These are phyloP conservation scores for Taeniopygia guttata DNA, from an alignment of 2,797 vertebrate genomes.

Conservation along the genomic window DNA sequence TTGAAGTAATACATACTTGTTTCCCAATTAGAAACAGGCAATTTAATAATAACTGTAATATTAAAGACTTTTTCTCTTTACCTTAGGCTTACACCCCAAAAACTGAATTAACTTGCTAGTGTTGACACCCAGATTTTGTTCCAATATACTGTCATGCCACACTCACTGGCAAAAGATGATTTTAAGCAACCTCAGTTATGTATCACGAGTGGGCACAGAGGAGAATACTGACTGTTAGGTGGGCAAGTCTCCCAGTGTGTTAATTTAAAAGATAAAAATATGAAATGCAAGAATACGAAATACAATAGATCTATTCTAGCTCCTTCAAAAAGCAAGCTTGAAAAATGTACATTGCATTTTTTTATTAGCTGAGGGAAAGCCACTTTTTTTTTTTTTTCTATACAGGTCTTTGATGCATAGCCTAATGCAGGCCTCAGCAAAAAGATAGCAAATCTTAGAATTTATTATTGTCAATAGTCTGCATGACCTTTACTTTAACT, in stretches of 20 bases:
- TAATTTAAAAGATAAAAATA: slow-evolving; percentile 26
- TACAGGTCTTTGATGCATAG: slow-evolving; percentile 67
- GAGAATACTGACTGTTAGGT: not conserved
- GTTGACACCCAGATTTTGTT: slow-evolving; percentile 21
- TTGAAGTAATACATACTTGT: not conserved
- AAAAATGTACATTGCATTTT: slow-evolving; percentile 48
- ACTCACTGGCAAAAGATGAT: slow-evolving; percentile 15
- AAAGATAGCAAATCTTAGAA: slow-evolving; percentile 79
- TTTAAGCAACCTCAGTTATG: slow-evolving; percentile 16
- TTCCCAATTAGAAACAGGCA: slow-evolving; percentile 22
- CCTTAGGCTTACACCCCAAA: not conserved
- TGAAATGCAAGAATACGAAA: not conserved
- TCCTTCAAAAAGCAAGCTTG: slow-evolving; percentile 43
- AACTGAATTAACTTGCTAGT: slow-evolving; percentile 14
- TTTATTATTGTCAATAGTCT: slow-evolving; percentile 81
- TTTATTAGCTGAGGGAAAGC: slow-evolving; percentile 24
- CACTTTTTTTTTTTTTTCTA: not conserved
- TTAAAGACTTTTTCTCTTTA: not conserved
- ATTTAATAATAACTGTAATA: not conserved
- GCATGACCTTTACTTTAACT: slow-evolving; percentile 80
- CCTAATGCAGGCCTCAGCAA: slow-evolving; percentile 60
- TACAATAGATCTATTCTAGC: not conserved
- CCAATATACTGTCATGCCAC: not conserved
- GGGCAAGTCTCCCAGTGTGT: not conserved
- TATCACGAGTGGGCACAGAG: not conserved